Conservation (phyloP, 64 coral and sea anemone species). For the Dendronephthya gigantea region DNA sequence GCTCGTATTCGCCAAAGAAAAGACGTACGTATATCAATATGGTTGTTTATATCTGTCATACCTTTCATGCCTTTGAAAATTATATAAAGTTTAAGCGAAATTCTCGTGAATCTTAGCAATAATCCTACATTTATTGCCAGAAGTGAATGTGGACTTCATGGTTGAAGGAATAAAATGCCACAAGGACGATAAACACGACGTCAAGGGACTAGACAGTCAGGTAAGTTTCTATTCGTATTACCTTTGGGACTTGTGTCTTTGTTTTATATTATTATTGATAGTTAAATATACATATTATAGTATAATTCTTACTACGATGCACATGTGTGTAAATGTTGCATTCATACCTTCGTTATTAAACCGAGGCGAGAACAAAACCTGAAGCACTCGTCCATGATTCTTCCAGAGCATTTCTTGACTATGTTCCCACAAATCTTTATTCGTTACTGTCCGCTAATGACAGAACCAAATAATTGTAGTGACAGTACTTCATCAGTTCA, state of each 20-base stretch:
- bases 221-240: not conserved
- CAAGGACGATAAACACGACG: constrained; percentile 35
- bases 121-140: not conserved
- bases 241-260: not conserved
- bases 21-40: not conserved
- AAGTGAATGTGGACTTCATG: constrained; percentile 24
- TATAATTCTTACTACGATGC: not conserved
- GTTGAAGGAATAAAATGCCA: constrained; percentile 47
- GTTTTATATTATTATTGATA: not conserved
- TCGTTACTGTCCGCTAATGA: too few species aligned
- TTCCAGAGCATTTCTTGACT: too few species aligned
- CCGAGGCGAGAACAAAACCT: too few species aligned
- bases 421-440: too few species aligned
- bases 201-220: not conserved
- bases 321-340: not conserved
- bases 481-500: not conserved
- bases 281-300: not conserved
- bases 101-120: not conserved
- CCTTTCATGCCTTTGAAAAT: not conserved
- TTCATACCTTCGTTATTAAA: not conserved
- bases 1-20: not conserved
- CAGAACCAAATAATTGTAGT: too few species aligned
- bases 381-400: too few species aligned
- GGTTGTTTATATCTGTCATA: not conserved
- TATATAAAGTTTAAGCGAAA: too few species aligned